These are phyloP conservation scores for Myotis myotis DNA, from an alignment of 2,797 vertebrate species.

Conservation along the genomic window DNA sequence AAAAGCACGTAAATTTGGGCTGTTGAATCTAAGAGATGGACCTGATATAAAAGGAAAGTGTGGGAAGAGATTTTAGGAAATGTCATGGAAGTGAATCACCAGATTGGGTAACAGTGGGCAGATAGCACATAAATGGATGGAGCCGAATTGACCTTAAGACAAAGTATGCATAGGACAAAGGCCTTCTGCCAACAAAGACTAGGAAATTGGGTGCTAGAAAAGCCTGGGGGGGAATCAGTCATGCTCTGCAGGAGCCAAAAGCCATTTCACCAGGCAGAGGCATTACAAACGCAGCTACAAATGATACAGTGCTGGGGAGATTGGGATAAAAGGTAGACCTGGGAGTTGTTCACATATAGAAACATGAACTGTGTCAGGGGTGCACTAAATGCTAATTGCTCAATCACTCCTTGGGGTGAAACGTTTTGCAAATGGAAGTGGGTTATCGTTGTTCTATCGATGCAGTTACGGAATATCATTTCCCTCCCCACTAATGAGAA, in stretches of 20 bases:
- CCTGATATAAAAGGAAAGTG: background rate
- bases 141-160: background rate
- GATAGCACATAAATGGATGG: background rate
- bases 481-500: slow-evolving; percentile 35
- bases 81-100: background rate
- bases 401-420: background rate
- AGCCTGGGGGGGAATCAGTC: background rate
- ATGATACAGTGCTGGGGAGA: background rate
- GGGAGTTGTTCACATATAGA: background rate
- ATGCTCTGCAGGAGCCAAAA: background rate
- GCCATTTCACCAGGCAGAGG: background rate
- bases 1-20: background rate
- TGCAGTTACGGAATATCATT: slow-evolving; percentile 17
- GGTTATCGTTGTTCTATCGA: slow-evolving; percentile 7
- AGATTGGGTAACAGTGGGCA: background rate
- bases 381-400: background rate
- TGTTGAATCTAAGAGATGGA: background rate
- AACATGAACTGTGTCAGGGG: background rate
- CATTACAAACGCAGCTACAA: background rate
- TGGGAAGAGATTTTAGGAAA: background rate
- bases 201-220: background rate
- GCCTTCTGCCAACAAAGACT: background rate
- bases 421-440: slow-evolving; percentile 1
- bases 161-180: background rate
- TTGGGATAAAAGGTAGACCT: background rate